A percentile compares a stretch with the other conserved stretches of the same genome.
Evolutionary conservation across 2,888 invertebrate genomes (phyloP).

Genomic region (Drosophila diplacantha): DNA sequence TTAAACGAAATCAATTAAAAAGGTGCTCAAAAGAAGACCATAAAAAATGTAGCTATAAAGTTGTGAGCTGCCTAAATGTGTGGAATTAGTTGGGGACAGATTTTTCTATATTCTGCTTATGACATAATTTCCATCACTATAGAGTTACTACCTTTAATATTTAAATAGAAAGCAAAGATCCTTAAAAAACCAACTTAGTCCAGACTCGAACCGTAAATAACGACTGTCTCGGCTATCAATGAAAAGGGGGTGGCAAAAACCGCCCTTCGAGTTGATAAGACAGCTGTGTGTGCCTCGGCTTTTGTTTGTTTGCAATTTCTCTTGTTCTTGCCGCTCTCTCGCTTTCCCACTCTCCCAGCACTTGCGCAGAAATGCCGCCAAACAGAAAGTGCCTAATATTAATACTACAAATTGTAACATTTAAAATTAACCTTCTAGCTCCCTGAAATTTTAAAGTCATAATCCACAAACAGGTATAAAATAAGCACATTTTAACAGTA

Average conservation of each 20-base stretch:
- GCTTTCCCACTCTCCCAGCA: constrained; percentile 7
- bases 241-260: constrained; percentile 54
- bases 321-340: constrained; percentile 23
- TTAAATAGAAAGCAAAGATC: background rate
- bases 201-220: constrained; percentile 39
- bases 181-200: constrained; percentile 19
- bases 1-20: background rate
- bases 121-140: background rate
- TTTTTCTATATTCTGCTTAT: no score
- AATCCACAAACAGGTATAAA: background rate
- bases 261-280: constrained; percentile 58
- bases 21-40: background rate
- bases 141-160: background rate
- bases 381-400: constrained; percentile 17
- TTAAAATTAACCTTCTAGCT: constrained; percentile 29
- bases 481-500: background rate
- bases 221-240: constrained; percentile 28
- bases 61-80: background rate
- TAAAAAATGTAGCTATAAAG: background rate
- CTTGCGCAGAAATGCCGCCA: constrained; percentile 24
- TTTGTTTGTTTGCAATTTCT: constrained; percentile 55
- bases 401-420: constrained; percentile 1
- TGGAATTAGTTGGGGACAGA: no score
- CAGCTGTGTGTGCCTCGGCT: constrained; percentile 50
- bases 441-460: background rate